A percentile compares a stretch with the other conserved stretches of the same genome.
phyloP scores from a whole-genome alignment of 2,888 invertebrate species.

The Zygogramma bicolorata region DNA sequence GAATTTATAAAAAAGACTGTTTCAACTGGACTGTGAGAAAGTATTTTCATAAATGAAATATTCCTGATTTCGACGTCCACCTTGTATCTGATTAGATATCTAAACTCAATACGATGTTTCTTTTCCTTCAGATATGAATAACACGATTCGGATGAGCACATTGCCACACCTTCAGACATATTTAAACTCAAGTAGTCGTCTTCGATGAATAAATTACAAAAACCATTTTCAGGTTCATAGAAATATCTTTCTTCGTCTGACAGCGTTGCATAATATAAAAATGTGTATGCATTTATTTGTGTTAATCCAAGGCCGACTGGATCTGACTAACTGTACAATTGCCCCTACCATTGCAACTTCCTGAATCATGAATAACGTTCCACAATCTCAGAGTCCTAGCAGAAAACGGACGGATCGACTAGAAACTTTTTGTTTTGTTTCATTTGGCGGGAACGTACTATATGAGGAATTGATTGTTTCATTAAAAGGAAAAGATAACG shows the following conservation, averaged over 20 bases:
- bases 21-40: no score
- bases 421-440: not conserved
- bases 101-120: not conserved
- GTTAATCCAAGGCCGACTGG: slow-evolving; percentile 50
- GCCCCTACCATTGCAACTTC: slow-evolving; percentile 47
- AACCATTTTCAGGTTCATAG: slow-evolving; percentile 9
- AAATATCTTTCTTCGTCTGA: not conserved
- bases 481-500: no score
- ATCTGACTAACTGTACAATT: slow-evolving; percentile 50
- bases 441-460: not conserved
- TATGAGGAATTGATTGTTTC: no score
- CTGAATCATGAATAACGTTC: slow-evolving; percentile 39
- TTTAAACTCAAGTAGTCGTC: not conserved
- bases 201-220: not conserved
- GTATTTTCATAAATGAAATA: no score
- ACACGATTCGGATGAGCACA: not conserved
- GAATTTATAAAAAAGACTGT: no score
- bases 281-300: slow-evolving; percentile 23
- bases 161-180: not conserved
- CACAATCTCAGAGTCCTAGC: slow-evolving; percentile 1
- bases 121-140: not conserved
- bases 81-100: not conserved
- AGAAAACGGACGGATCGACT: not conserved
- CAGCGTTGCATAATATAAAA: slow-evolving; percentile 2
- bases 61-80: not conserved